Evolutionary conservation across 2,113 vertebrate species (phyloP).

Genomic region (Serinus canaria): DNA sequence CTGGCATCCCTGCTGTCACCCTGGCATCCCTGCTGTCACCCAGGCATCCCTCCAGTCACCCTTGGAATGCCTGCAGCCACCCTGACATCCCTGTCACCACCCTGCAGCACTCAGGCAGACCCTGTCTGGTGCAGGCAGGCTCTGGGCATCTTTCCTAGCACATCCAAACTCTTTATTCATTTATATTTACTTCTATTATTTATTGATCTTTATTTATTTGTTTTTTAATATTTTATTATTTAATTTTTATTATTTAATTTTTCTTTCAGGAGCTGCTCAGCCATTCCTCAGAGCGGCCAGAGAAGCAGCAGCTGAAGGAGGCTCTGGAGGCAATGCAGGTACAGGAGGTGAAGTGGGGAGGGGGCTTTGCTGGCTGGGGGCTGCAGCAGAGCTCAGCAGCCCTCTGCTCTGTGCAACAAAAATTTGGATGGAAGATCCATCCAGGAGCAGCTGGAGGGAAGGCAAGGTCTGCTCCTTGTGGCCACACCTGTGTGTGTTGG

Average conservation of each 20-base stretch:
- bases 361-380: neutral
- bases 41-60: neutral
- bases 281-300: constrained; percentile 87
- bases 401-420: neutral
- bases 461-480: neutral
- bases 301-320: constrained; percentile 92
- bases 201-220: too few relatives aligned
- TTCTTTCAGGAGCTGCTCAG: constrained; percentile 86
- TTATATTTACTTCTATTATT: too few relatives aligned
- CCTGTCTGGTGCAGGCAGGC: rapidly evolving
- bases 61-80: neutral
- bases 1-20: neutral
- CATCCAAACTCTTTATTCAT: neutral
- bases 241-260: rapidly evolving
- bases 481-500: rapidly evolving
- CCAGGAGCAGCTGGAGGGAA: rapidly evolving
- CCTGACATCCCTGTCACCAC: neutral
- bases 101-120: neutral
- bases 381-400: neutral
- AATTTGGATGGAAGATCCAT: neutral
- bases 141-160: neutral
- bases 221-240: too few relatives aligned
- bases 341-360: rapidly evolving
- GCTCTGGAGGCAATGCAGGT: constrained; percentile 98
- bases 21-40: neutral